These are phyloP conservation scores for Poeciliopsis prolifica DNA, from an alignment of 2,113 vertebrate species.

Conservation along the genomic window DNA sequence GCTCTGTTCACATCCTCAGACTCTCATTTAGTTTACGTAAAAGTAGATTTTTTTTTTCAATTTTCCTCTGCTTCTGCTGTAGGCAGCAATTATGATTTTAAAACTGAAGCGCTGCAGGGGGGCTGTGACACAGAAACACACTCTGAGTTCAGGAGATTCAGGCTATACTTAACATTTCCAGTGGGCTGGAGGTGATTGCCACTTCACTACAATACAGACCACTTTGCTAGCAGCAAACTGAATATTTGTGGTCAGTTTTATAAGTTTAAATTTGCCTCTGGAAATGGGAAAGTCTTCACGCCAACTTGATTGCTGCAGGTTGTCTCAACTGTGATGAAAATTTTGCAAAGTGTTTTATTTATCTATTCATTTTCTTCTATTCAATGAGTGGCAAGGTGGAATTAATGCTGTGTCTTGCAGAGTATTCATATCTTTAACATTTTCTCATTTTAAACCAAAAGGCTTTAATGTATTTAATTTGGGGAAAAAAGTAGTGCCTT, in stretches of 20 bases:
- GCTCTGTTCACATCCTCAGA: not conserved
- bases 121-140: not conserved
- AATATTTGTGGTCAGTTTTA: conserved; percentile 19
- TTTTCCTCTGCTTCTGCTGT: not conserved
- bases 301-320: not conserved
- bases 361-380: too few relatives aligned
- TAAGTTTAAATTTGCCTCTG: not conserved
- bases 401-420: too few relatives aligned
- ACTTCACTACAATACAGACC: conserved; percentile 27
- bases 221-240: not conserved
- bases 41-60: not conserved
- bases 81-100: not conserved
- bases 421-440: too few relatives aligned
- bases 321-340: not conserved
- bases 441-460: too few relatives aligned
- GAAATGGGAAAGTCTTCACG: not conserved
- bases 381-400: too few relatives aligned
- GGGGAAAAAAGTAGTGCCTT: too few relatives aligned
- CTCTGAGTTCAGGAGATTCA: not conserved
- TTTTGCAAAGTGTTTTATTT: not conserved
- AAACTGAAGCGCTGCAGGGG: not conserved
- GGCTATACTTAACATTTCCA: conserved; percentile 1
- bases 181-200: conserved; percentile 19
- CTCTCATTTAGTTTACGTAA: not conserved
- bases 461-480: too few relatives aligned